phyloP scores from a whole-genome alignment of 2,888 invertebrate species.

The Trypoxylon attenuatum region DNA sequence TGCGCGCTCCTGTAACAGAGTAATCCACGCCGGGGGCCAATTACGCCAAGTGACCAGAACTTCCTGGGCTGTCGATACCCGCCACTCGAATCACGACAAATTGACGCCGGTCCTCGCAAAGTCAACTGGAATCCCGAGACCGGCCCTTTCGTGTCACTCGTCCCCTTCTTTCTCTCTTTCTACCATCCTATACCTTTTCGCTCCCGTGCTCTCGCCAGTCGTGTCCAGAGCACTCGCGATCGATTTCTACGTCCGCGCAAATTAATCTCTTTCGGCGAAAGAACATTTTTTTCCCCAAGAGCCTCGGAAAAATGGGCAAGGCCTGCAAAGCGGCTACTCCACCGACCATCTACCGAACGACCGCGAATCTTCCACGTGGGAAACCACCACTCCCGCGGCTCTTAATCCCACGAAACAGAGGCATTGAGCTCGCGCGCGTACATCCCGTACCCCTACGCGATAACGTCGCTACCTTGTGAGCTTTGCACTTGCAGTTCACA shows the following conservation, averaged over 20 bases:
- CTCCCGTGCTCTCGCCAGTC: not conserved
- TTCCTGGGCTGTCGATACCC: constrained; percentile 46
- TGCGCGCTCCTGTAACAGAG: constrained; percentile 39
- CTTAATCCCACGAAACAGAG: constrained; percentile 44
- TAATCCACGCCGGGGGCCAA: constrained; percentile 43
- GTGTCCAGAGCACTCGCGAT: constrained; percentile 18
- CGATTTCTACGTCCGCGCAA: constrained; percentile 30
- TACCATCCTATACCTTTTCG: not conserved
- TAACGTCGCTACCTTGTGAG: constrained; percentile 40
- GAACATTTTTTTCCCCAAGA: constrained; percentile 9
- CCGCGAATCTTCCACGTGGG: constrained; percentile 32
- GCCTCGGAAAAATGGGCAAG: not conserved
- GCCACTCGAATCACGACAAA: constrained; percentile 38
- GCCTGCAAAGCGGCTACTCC: not conserved
- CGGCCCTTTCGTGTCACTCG: constrained; percentile 3
- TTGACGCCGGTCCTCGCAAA: constrained; percentile 36
- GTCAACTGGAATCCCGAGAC: constrained; percentile 39
- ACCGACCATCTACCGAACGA: too few relatives aligned
- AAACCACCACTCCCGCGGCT: constrained; percentile 29
- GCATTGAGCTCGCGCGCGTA: constrained; percentile 20
- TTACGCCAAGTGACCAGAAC: constrained; percentile 42
- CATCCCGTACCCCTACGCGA: too few relatives aligned
- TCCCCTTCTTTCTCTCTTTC: not conserved
- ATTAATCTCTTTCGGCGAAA: constrained; percentile 33
- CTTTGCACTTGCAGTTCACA: constrained; percentile 42